Percentiles rank a stretch among this genome's conserved stretches.
These are phyloP conservation scores for Corbicula japonica DNA, from an alignment of 2,888 invertebrate species.

Conservation along the genomic window DNA sequence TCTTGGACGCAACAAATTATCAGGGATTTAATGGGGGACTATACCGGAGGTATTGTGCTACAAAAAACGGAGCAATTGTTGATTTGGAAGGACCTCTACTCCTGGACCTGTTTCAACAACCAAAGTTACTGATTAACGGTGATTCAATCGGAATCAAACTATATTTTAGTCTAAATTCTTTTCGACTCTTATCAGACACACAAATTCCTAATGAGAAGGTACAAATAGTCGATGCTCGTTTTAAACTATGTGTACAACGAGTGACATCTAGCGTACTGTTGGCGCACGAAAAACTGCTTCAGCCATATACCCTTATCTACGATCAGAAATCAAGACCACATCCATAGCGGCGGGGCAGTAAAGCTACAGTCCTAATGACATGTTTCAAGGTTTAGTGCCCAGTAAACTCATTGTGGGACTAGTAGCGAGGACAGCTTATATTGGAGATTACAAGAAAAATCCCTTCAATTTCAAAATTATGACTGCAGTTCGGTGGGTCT, in stretches of 20 bases:
- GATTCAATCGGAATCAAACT: slow-evolving; percentile 51
- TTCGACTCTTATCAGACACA: slow-evolving; percentile 42
- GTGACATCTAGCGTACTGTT: slow-evolving; percentile 31
- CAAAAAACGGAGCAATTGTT: slow-evolving; percentile 40
- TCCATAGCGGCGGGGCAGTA: slow-evolving; percentile 51
- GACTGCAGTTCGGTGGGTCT: slow-evolving; percentile 33
- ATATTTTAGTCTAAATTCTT: slow-evolving; percentile 39
- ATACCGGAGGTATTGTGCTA: slow-evolving; percentile 16
- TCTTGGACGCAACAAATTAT: slow-evolving; percentile 35
- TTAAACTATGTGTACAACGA: slow-evolving; percentile 54
- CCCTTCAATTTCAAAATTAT: slow-evolving; percentile 54
- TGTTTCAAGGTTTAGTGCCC: slow-evolving; percentile 43
- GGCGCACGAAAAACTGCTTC: slow-evolving; percentile 41
- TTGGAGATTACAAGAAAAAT: slow-evolving; percentile 39
- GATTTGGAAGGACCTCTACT: slow-evolving; percentile 51
- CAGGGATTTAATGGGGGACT: slow-evolving; percentile 49
- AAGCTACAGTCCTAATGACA: slow-evolving; percentile 36
- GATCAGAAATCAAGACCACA: slow-evolving; percentile 46
- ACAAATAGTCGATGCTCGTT: slow-evolving; percentile 50
- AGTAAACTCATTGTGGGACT: slow-evolving; percentile 45
- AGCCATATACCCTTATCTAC: slow-evolving; percentile 55
- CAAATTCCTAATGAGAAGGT: slow-evolving; percentile 23
- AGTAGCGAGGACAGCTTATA: slow-evolving; percentile 39
- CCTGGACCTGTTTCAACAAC: slow-evolving; percentile 51
- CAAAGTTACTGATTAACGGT: slow-evolving; percentile 48